These are phyloP conservation scores for Empidonax traillii DNA, from an alignment of 2,113 vertebrate species.

Conservation along the genomic window DNA sequence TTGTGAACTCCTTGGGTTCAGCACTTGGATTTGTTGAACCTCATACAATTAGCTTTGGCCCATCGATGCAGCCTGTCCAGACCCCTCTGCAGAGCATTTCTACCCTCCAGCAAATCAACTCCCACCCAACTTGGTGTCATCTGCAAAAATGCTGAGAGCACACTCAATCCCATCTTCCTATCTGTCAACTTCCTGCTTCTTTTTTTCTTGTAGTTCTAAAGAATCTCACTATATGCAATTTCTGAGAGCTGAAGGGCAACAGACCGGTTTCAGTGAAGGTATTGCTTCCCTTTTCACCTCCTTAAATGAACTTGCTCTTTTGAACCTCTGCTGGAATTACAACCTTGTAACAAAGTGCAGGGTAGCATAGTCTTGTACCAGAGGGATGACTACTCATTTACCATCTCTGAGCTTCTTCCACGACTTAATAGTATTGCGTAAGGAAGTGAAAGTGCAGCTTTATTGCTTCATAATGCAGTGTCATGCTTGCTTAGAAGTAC, in stretches of 20 bases:
- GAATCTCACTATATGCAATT: background rate
- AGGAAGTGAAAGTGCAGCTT: background rate
- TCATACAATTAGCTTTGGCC: background rate
- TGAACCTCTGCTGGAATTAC: background rate
- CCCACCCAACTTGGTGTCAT: background rate
- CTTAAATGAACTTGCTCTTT: fast-evolving
- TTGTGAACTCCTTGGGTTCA: background rate
- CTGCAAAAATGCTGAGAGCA: background rate
- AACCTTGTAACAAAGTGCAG: background rate
- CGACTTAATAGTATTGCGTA: background rate
- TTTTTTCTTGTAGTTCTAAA: background rate
- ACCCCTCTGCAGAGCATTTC: background rate
- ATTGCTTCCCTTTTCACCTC: background rate
- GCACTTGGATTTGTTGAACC: background rate
- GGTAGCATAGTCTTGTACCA: fast-evolving
- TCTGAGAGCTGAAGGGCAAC: background rate
- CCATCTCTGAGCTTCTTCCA: background rate
- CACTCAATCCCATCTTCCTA: background rate
- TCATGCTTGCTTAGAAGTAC: background rate
- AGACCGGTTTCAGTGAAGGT: background rate
- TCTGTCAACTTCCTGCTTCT: background rate
- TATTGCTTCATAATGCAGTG: background rate
- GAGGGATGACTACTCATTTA: fast-evolving
- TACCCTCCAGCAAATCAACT: background rate
- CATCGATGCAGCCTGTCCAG: background rate